Percentiles rank a stretch among this genome's conserved stretches.
phyloP scores from a whole-genome alignment of 2,113 vertebrate genomes.

The Oreochromis niloticus region DNA sequence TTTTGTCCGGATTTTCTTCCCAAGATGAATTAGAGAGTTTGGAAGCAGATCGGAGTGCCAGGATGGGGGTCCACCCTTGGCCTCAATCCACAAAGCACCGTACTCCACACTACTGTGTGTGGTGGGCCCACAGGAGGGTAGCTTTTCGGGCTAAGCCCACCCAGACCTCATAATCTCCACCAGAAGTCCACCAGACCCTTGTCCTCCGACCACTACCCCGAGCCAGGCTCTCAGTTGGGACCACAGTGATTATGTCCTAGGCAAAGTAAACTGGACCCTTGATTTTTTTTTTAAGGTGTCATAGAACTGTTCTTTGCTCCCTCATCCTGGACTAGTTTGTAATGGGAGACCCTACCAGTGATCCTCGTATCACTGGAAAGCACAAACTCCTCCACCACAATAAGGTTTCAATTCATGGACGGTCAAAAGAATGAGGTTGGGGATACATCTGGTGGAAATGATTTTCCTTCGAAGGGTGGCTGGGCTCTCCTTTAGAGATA shows the following conservation, averaged over 20 bases:
- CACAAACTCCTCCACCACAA: neutral
- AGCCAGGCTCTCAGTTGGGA: neutral
- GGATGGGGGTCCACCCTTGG: neutral
- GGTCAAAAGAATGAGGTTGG: neutral
- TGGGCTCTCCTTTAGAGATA: neutral
- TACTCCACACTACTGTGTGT: neutral
- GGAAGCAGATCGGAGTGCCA: neutral
- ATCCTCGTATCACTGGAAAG: neutral
- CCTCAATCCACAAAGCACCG: neutral
- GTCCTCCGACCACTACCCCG: neutral
- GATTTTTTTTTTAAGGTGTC: neutral
- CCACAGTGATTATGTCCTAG: neutral
- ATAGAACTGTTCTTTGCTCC: neutral
- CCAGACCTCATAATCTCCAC: neutral
- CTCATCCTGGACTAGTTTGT: neutral
- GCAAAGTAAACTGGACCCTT: neutral
- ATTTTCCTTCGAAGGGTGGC: neutral
- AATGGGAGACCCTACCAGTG: neutral
- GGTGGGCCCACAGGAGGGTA: neutral
- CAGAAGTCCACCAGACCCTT: neutral
- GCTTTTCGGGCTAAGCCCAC: neutral
- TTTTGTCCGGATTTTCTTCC: neutral
- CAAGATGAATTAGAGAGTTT: neutral
- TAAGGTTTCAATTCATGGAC: neutral
- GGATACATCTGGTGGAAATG: neutral